Evolutionary conservation across 2,113 vertebrate genomes (phyloP).

Genomic region (Myiagra hebetior): DNA sequence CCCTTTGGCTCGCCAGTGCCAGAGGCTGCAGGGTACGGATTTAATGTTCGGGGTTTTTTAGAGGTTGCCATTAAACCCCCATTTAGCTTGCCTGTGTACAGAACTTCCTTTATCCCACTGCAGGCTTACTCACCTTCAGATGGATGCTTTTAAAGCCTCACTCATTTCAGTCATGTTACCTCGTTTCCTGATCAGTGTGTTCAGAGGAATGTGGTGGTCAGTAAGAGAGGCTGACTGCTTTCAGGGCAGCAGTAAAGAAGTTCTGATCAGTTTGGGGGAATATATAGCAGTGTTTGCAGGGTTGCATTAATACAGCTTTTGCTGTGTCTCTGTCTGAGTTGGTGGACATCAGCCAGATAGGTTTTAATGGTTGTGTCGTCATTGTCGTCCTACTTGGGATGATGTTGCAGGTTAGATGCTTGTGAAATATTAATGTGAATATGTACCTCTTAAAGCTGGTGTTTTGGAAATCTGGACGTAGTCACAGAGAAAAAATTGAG

Average conservation of each 20-base stretch:
- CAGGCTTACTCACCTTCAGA: not conserved
- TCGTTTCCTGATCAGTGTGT: not conserved
- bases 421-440: slow-evolving; percentile 22
- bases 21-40: accelerated
- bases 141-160: not conserved
- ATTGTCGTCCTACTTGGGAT: slow-evolving; percentile 27
- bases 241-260: not conserved
- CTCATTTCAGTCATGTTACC: not conserved
- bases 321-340: not conserved
- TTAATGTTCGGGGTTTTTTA: not conserved
- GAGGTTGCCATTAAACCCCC: not conserved
- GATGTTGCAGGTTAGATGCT: slow-evolving; percentile 39
- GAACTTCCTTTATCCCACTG: not conserved
- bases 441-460: not conserved
- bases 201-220: not conserved
- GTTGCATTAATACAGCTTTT: not conserved
- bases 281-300: not conserved
- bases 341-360: not conserved
- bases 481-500: not conserved
- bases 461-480: not conserved
- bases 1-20: not conserved
- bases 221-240: not conserved
- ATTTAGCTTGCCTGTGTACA: not conserved
- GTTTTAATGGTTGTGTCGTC: slow-evolving; percentile 37
- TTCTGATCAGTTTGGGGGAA: not conserved